A percentile compares a stretch with the other conserved stretches of the same genome.
phyloP scores from a whole-genome alignment of 2,797 vertebrate genomes.

The Pachyuromys duprasi region DNA sequence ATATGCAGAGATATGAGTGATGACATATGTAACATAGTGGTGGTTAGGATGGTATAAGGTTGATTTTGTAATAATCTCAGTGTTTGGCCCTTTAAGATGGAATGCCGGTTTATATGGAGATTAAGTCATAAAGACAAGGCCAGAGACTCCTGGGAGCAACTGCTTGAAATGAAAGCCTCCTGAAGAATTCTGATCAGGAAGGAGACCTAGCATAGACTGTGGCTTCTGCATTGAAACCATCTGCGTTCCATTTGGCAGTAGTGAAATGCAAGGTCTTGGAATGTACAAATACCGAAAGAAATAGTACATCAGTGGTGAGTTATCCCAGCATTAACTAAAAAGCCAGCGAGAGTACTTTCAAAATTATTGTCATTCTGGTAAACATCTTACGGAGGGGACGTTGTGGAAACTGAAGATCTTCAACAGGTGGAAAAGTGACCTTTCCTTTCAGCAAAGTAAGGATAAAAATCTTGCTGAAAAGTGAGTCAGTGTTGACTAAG shows the following conservation, averaged over 20 bases:
- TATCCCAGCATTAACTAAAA: constrained; percentile 68
- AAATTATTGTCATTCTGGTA: constrained; percentile 66
- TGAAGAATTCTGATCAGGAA: constrained; percentile 70
- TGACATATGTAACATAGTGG: constrained; percentile 52
- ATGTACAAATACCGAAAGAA: constrained; percentile 61
- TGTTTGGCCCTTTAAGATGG: constrained; percentile 34
- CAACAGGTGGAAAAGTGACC: constrained; percentile 61
- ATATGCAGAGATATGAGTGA: constrained; percentile 37
- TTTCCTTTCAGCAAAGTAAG: neutral
- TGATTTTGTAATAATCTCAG: constrained; percentile 53
- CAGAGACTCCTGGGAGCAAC: constrained; percentile 61
- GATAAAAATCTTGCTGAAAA: constrained; percentile 67
- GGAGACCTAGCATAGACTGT: constrained; percentile 30
- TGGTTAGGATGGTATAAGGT: constrained; percentile 4
- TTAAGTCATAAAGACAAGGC: constrained; percentile 59
- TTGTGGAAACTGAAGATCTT: constrained; percentile 69
- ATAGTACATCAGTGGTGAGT: constrained; percentile 52
- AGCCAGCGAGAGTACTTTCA: constrained; percentile 52
- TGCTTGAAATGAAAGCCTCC: constrained; percentile 58
- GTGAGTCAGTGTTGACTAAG: constrained; percentile 30
- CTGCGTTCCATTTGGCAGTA: constrained; percentile 66
- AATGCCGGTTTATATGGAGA: constrained; percentile 49
- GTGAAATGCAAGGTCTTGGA: constrained; percentile 66
- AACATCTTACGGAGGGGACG: constrained; percentile 75
- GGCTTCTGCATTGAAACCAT: constrained; percentile 53